These are phyloP conservation scores for Falcaria lacertinaria DNA, from an alignment of 2,888 invertebrate genomes.

Conservation along the genomic window DNA sequence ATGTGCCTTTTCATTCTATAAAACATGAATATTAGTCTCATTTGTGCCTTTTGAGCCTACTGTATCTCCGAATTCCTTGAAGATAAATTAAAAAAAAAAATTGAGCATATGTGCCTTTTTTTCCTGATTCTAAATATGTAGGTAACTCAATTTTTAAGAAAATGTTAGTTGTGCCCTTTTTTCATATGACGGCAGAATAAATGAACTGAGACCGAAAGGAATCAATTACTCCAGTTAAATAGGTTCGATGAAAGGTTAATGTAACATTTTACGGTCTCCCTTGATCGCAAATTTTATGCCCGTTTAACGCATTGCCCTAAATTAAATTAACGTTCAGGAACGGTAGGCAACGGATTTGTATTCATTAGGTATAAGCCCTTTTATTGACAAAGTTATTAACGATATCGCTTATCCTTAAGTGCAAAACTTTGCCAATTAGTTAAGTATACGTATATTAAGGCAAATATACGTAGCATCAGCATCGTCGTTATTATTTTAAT, in stretches of 20 bases:
- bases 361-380: constrained; percentile 5
- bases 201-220: constrained; percentile 22
- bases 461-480: too few species aligned
- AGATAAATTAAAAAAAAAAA: too few species aligned
- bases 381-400: neutral
- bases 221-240: constrained; percentile 57
- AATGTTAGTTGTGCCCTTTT: too few species aligned
- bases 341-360: constrained; percentile 3
- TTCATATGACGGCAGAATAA: too few species aligned
- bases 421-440: neutral
- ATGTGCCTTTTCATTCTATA: too few species aligned
- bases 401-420: neutral
- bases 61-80: too few species aligned
- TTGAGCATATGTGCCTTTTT: too few species aligned
- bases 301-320: constrained; percentile 52
- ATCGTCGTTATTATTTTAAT: too few species aligned
- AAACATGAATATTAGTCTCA: too few species aligned
- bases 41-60: too few species aligned
- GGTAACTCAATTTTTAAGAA: too few species aligned
- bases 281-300: constrained; percentile 58
- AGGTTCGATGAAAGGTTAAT: constrained; percentile 65
- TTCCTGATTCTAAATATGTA: too few species aligned
- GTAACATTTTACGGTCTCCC: constrained; percentile 55
- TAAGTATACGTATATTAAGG: neutral
- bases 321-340: constrained; percentile 49